These are phyloP conservation scores for Emberiza fucata DNA, from an alignment of 2,113 vertebrate genomes.

Conservation along the genomic window DNA sequence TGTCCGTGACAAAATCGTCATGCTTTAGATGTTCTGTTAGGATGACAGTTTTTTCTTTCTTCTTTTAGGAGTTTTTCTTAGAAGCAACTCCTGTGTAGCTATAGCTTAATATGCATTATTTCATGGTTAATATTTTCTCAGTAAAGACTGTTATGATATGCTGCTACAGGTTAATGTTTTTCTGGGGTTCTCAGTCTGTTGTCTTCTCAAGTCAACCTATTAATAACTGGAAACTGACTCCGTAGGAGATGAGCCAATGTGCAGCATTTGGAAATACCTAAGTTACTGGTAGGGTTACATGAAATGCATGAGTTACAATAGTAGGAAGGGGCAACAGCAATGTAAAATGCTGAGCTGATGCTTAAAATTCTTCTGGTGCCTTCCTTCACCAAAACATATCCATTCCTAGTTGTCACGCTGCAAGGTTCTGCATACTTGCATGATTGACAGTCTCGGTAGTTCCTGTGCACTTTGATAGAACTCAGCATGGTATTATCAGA, in stretches of 20 bases:
- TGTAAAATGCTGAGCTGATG: background rate
- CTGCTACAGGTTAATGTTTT: background rate
- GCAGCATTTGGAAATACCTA: background rate
- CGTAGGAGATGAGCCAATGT: background rate
- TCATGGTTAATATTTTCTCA: background rate
- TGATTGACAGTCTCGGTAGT: background rate
- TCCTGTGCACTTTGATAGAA: background rate
- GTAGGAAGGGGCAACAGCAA: background rate
- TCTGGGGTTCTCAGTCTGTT: background rate
- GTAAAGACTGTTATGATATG: background rate
- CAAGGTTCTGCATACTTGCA: background rate
- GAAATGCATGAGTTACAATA: background rate
- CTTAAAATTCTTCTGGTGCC: background rate
- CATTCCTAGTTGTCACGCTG: too few relatives aligned
- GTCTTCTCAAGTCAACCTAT: background rate
- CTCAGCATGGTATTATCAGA: background rate
- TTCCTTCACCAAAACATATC: background rate
- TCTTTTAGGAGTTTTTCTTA: background rate
- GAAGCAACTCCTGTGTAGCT: background rate
- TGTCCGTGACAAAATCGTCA: background rate
- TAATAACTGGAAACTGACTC: background rate
- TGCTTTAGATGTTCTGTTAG: background rate
- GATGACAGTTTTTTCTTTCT: background rate
- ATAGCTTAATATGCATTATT: background rate
- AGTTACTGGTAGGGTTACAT: background rate